Percentiles rank a stretch among this genome's conserved stretches.
These are phyloP conservation scores for Chalcosyrphus nemorum DNA, from an alignment of 2,888 invertebrate genomes.

Conservation along the genomic window DNA sequence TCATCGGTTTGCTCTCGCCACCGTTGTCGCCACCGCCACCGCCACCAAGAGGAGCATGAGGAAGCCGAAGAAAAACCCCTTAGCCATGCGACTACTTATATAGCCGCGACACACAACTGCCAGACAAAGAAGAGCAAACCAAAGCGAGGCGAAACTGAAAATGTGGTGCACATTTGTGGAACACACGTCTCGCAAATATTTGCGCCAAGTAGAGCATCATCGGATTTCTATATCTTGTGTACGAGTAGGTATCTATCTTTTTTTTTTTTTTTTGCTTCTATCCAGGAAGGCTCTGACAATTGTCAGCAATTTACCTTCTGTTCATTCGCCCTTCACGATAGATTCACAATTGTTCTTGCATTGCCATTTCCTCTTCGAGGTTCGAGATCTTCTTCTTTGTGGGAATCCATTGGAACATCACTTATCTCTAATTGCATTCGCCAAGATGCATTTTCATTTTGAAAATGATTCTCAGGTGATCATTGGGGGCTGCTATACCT, in stretches of 20 bases:
- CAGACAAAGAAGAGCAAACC: conserved; percentile 22
- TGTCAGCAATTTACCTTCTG: conserved; percentile 56
- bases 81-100: conserved; percentile 32
- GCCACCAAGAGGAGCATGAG: conserved; percentile 27
- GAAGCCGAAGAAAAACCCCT: conserved; percentile 55
- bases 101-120: conserved; percentile 43
- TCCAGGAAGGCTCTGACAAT: conserved; percentile 46
- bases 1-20: conserved; percentile 47
- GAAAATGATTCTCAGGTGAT: not conserved
- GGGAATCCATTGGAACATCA: conserved; percentile 61
- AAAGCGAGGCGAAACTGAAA: conserved; percentile 27
- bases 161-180: conserved; percentile 70
- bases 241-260: not conserved
- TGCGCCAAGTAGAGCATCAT: conserved; percentile 76
- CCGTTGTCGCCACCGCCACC: no score
- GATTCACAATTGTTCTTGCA: conserved; percentile 23
- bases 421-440: conserved; percentile 60
- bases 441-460: conserved; percentile 37
- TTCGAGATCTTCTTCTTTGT: conserved; percentile 15
- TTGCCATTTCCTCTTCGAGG: conserved; percentile 51
- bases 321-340: conserved; percentile 30
- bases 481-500: not conserved
- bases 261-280: not conserved
- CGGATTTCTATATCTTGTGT: conserved; percentile 39
- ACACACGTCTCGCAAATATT: conserved; percentile 77